Conservation (phyloP, 2,888 invertebrate species). For the Melieria omissa region DNA sequence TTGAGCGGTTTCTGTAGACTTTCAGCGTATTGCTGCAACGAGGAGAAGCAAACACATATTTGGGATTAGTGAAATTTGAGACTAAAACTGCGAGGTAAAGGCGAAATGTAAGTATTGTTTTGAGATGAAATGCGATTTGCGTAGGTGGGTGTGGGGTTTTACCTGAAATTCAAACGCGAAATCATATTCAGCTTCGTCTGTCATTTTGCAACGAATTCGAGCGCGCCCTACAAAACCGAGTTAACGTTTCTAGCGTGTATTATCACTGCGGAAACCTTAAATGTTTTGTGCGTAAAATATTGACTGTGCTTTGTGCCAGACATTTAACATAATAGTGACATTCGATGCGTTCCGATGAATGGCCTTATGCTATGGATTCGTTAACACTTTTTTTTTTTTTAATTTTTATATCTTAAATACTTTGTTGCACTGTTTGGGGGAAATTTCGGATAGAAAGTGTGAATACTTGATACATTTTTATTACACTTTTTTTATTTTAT, state of each 20-base stretch:
- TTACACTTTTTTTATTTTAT: too few species aligned
- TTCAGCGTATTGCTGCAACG: conserved; percentile 66
- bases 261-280: not conserved
- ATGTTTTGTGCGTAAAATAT: not conserved
- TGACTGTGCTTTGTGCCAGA: not conserved
- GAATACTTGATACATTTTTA: too few species aligned
- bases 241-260: not conserved
- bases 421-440: too few species aligned
- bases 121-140: not conserved
- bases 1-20: conserved; percentile 67
- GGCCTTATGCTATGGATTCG: not conserved
- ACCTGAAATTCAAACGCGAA: conserved; percentile 77
- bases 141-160: conserved; percentile 54
- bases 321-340: conserved; percentile 12
- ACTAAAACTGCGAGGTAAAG: not conserved
- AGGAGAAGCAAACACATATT: conserved; percentile 34
- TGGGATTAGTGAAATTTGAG: conserved; percentile 10
- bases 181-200: conserved; percentile 71
- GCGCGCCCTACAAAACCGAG: too few species aligned
- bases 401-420: too few species aligned
- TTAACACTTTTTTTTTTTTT: too few species aligned
- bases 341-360: conserved; percentile 12
- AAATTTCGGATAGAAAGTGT: too few species aligned
- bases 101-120: not conserved
- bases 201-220: conserved; percentile 45